Conservation (phyloP, 2,888 invertebrate genomes). For the Pterobdella sp. region DNA sequence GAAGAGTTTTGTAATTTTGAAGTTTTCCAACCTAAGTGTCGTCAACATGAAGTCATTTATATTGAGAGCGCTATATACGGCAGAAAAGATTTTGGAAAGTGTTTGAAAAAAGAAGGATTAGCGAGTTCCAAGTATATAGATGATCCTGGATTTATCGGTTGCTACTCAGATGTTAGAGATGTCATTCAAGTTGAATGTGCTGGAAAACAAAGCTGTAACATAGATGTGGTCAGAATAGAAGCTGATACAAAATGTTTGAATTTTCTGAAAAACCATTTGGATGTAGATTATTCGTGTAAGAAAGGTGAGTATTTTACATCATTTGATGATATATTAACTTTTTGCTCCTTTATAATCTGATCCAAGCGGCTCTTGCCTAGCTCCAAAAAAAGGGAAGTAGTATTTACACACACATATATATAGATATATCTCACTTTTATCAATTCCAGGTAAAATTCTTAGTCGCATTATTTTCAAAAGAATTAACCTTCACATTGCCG, state of each 20-base stretch:
- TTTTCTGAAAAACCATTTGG: background rate
- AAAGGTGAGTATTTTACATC: conserved; percentile 17
- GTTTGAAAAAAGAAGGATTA: background rate
- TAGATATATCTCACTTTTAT: too few relatives aligned
- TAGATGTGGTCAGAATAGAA: background rate
- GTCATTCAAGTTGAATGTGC: conserved; percentile 9
- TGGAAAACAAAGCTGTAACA: conserved; percentile 16
- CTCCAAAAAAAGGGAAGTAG: too few relatives aligned
- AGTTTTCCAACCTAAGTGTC: conserved; percentile 20
- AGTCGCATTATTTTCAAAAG: too few relatives aligned
- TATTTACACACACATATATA: too few relatives aligned
- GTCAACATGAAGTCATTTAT: conserved; percentile 5
- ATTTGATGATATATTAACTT: too few relatives aligned
- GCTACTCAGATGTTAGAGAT: conserved; percentile 21
- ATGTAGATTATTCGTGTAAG: conserved; percentile 4
- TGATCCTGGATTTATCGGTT: conserved; percentile 14
- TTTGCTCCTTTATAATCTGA: too few relatives aligned
- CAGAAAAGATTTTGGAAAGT: conserved; percentile 18
- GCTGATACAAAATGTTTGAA: background rate
- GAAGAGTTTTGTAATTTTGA: conserved; percentile 23
- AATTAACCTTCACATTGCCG: too few relatives aligned
- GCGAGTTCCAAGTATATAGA: conserved; percentile 6
- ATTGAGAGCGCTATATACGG: conserved; percentile 21
- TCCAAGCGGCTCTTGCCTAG: too few relatives aligned
- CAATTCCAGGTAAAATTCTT: too few relatives aligned